A percentile compares a stretch with the other conserved stretches of the same genome.
phyloP scores from a whole-genome alignment of 2,888 invertebrate genomes.

The Electrophaes corylata region DNA sequence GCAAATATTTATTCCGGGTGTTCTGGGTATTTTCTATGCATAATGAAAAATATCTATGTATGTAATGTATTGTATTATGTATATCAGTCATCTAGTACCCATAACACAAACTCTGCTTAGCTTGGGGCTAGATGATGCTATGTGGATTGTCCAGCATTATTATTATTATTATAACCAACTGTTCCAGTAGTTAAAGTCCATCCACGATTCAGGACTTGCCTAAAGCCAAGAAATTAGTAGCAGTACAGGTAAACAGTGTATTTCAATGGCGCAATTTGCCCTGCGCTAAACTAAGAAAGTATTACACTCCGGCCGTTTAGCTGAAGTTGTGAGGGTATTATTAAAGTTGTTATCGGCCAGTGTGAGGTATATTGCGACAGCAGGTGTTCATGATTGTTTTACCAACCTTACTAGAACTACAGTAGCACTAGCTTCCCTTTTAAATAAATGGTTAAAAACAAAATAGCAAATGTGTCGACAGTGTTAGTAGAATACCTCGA shows the following conservation, averaged over 20 bases:
- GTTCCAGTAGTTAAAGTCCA: no score
- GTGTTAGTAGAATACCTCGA: neutral
- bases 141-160: no score
- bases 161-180: no score
- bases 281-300: conserved; percentile 33
- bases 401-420: conserved; percentile 8
- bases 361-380: conserved; percentile 32
- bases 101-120: no score
- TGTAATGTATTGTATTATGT: no score
- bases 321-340: conserved; percentile 35
- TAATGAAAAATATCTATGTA: no score
- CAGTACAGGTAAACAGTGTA: conserved; percentile 7
- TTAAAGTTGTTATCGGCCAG: conserved; percentile 35
- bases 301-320: conserved; percentile 32
- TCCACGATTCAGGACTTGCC: no score
- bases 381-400: conserved; percentile 28
- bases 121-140: no score
- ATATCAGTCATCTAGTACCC: no score
- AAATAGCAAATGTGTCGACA: neutral
- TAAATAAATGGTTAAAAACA: neutral
- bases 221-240: neutral
- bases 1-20: no score
- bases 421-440: conserved; percentile 4
- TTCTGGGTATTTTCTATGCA: no score
- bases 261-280: conserved; percentile 31